Evolutionary conservation across 2,888 invertebrate genomes (phyloP).

Genomic region (Drosophila kambysellisi): DNA sequence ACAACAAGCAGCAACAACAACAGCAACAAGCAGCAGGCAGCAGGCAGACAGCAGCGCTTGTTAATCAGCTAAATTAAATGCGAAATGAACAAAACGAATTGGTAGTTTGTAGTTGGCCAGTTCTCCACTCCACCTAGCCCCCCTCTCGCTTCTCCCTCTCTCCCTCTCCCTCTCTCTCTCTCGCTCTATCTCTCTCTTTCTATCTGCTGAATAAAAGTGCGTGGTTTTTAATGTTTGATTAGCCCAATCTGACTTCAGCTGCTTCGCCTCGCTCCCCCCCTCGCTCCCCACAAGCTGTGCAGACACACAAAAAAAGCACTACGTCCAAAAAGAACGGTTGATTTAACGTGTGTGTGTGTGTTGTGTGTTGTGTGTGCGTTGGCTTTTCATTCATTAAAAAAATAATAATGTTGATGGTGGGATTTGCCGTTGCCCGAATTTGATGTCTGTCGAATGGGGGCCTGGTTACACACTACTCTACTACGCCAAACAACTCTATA

Average conservation of each 20-base stretch:
- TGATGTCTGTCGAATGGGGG: constrained; percentile 30
- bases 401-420: constrained; percentile 33
- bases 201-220: constrained; percentile 43
- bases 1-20: not conserved
- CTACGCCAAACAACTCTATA: constrained; percentile 26
- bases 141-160: no score
- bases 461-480: constrained; percentile 9
- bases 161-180: not conserved
- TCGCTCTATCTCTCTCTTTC: not conserved
- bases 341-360: constrained; percentile 25
- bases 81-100: constrained; percentile 80
- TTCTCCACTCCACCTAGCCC: not conserved
- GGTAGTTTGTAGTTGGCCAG: constrained; percentile 59
- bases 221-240: constrained; percentile 73
- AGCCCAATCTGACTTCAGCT: constrained; percentile 31
- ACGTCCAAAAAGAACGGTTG: constrained; percentile 41
- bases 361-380: constrained; percentile 45
- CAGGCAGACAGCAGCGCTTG: constrained; percentile 51
- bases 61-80: constrained; percentile 82
- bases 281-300: not conserved
- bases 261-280: not conserved
- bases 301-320: constrained; percentile 8
- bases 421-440: constrained; percentile 57
- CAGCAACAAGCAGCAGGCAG: not conserved
- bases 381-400: constrained; percentile 72